A percentile compares a stretch with the other conserved stretches of the same genome.
These are phyloP conservation scores for Chionis minor DNA, from an alignment of 2,113 vertebrate species.

Conservation along the genomic window DNA sequence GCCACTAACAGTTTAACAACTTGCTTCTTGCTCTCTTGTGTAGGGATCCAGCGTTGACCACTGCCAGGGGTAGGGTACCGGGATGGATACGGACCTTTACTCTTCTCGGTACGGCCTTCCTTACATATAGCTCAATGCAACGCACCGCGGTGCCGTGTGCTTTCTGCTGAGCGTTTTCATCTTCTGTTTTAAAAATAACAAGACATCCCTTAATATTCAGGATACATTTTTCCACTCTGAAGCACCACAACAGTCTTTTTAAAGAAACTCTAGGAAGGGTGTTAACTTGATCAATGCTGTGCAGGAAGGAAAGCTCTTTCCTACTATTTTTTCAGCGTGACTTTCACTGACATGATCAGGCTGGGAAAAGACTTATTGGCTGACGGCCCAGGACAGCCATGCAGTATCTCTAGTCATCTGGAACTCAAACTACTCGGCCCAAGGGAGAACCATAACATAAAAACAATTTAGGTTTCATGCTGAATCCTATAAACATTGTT, in stretches of 20 bases:
- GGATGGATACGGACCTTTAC: not conserved
- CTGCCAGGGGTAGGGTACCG: not conserved
- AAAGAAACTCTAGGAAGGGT: slow-evolving; percentile 77
- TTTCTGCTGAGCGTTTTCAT: slow-evolving; percentile 11
- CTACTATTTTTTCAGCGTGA: slow-evolving; percentile 76
- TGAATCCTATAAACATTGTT: slow-evolving; percentile 49
- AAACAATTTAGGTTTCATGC: slow-evolving; percentile 51
- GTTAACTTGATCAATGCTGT: slow-evolving; percentile 72
- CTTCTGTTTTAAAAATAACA: slow-evolving; percentile 70
- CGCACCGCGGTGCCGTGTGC: accelerated
- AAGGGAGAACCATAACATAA: slow-evolving; percentile 55
- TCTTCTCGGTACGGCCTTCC: not conserved
- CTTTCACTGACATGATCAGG: slow-evolving; percentile 81
- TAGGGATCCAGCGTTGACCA: not conserved
- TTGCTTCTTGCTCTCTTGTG: not conserved
- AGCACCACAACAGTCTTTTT: slow-evolving; percentile 71
- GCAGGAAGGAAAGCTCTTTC: slow-evolving; percentile 78
- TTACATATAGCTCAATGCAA: not conserved
- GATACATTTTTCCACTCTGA: slow-evolving; percentile 65
- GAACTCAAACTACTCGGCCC: slow-evolving; percentile 64
- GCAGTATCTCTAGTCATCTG: slow-evolving; percentile 67
- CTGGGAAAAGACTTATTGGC: slow-evolving; percentile 77
- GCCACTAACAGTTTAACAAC: accelerated
- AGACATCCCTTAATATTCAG: slow-evolving; percentile 58
- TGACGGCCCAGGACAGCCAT: slow-evolving; percentile 70